Base-by-base conservation (phyloP, 2,888 invertebrate species). In the Lasioglossum zephyrum region DNA sequence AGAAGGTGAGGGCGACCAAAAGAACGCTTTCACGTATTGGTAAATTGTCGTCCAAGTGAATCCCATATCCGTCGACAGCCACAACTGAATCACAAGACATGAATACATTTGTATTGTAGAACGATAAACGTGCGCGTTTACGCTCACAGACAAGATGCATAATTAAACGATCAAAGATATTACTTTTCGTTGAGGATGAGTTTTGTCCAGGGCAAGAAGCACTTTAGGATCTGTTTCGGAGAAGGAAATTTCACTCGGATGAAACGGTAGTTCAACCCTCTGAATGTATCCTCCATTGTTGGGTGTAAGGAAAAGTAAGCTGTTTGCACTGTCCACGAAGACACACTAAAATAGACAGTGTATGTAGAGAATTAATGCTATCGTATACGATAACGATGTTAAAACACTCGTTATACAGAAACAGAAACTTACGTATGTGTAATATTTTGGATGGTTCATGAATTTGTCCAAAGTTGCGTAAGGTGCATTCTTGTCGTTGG, bases 391-490 rank as follows among this genome's bases (percentile, higher is more conserved):
- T 39, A 5, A 11, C 16, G 53, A 36, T 76, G n/a, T 18, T 78
- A 53, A 73, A 1, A 44, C 69, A n/a, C 13, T 79, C 4, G 11
- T 53, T 26, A 47, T 49, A 63, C 13, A 81, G 81, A 91, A 93
- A 63, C 13, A 81, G 81, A 91, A 93, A 97, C 98, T 97, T 96
- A 98, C 98, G 95, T 97, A 97, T 85, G 97, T 97, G 90, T 97
- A 97, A 93, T 96, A 97, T 90, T 97, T 97, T 0, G 98, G 98
- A 95, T 98, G 98, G 93, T 98, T 98, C 93, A 97, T 97, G 95
- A 98, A 98, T 93, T 98, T 98, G 92, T 98, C 97, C 91, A 99
- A 95, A 74, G 97, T 96, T 1, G 98, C 97, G 94, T 96, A 96
- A n/a, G 93, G 89, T 73, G 93, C 90, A 81, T 92, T 87, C 16